Conservation (phyloP, 2,113 vertebrate species). For the Apodemus sylvaticus region DNA sequence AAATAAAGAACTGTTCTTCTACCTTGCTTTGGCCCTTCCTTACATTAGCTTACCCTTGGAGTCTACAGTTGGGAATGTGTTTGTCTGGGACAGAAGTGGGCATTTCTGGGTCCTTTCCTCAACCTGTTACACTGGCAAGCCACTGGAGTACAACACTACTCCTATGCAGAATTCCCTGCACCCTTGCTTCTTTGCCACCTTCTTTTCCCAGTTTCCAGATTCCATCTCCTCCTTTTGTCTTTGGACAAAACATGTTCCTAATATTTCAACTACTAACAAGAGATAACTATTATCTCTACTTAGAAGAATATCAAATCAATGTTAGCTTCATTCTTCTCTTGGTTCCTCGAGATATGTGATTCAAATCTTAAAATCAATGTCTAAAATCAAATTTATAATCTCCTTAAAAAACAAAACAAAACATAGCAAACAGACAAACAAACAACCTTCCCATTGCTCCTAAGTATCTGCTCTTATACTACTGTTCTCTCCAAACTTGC, state of each 20-base stretch:
- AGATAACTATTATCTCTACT: not conserved
- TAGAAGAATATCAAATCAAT: not conserved
- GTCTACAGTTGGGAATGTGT: not conserved
- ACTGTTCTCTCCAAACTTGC: not conserved
- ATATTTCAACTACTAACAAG: not conserved
- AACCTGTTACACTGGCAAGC: not conserved
- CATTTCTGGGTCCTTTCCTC: not conserved
- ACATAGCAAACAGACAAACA: too few relatives aligned
- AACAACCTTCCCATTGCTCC: not conserved
- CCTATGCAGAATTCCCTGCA: not conserved
- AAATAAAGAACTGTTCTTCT: not conserved
- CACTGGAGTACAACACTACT: not conserved
- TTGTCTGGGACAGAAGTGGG: not conserved
- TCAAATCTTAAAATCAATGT: not conserved
- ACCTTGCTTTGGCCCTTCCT: not conserved
- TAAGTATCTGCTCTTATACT: not conserved
- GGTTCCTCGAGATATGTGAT: not conserved
- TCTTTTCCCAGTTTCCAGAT: not conserved
- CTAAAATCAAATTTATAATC: constrained; percentile 16
- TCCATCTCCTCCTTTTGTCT: not conserved
- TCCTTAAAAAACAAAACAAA: not conserved
- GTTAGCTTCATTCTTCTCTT: not conserved
- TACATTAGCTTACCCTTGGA: not conserved
- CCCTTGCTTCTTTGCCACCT: not conserved
- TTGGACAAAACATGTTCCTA: not conserved